These are phyloP conservation scores for Spilosoma lubricipeda DNA, from an alignment of 2,888 invertebrate species.

Conservation along the genomic window DNA sequence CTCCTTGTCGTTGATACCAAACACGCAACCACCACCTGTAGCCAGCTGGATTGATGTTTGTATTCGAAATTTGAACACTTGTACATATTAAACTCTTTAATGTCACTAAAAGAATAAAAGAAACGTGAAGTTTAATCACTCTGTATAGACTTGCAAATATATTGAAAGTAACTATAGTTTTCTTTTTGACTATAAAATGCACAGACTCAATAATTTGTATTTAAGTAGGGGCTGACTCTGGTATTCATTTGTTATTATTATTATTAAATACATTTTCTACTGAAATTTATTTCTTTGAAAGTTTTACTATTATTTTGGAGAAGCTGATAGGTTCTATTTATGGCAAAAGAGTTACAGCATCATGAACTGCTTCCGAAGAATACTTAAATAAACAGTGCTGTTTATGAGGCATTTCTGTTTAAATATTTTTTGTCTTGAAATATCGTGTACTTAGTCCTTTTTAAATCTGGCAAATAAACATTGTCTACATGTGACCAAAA, in stretches of 20 bases:
- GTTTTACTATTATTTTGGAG: neutral
- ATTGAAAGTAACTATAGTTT: neutral
- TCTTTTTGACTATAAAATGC: neutral
- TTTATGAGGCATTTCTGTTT: no score
- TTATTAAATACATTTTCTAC: no score
- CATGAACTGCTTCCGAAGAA: neutral
- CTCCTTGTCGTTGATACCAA: conserved; percentile 58
- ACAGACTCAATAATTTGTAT: neutral
- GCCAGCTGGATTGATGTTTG: conserved; percentile 12
- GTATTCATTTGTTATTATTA: no score
- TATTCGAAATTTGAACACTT: conserved; percentile 18
- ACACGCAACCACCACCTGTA: conserved; percentile 51
- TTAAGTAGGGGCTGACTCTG: neutral
- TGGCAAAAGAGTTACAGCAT: neutral
- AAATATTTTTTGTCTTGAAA: no score
- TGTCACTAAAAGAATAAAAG: neutral
- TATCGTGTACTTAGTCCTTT: no score
- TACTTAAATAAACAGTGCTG: no score
- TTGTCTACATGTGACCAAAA: neutral
- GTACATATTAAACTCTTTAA: conserved; percentile 17
- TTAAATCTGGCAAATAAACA: no score
- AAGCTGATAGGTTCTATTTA: no score
- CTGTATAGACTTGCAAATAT: neutral
- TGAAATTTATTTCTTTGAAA: neutral
- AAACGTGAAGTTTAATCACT: neutral